Conservation (phyloP, 1,140 invertebrate species). For the Radopholus similis region DNA sequence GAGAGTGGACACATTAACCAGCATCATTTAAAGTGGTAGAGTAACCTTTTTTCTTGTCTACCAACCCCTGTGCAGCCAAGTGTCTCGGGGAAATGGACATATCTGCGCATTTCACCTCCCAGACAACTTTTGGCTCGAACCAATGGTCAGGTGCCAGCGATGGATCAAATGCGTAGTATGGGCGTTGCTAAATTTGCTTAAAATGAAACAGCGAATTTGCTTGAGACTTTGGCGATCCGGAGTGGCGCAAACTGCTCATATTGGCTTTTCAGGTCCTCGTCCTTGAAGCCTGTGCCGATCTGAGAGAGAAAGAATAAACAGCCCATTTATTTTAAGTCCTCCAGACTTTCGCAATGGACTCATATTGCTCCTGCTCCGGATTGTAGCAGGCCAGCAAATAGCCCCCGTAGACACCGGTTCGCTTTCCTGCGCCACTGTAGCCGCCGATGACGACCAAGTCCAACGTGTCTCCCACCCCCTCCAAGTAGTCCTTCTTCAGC, state of each 20-base stretch:
- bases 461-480: slow-evolving; percentile 86
- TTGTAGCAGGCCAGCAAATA: slow-evolving; percentile 96
- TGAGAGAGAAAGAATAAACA: slow-evolving; percentile 61
- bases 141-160: slow-evolving; percentile 82
- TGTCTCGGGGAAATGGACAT: slow-evolving; percentile 89
- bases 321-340: not conserved
- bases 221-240: slow-evolving; percentile 46
- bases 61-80: slow-evolving; percentile 79
- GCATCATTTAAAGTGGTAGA: not conserved
- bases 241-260: slow-evolving; percentile 74
- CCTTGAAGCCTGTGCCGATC: slow-evolving; percentile 95
- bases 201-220: not conserved
- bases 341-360: slow-evolving; percentile 79
- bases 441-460: slow-evolving; percentile 91
- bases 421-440: slow-evolving; percentile 86
- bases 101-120: slow-evolving; percentile 98
- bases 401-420: slow-evolving; percentile 88
- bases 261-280: slow-evolving; percentile 79
- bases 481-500: slow-evolving; percentile 94
- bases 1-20: slow-evolving; percentile 63
- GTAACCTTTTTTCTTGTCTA: slow-evolving; percentile 49
- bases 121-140: slow-evolving; percentile 75
- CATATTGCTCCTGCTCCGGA: slow-evolving; percentile 84
- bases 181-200: slow-evolving; percentile 68
- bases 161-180: slow-evolving; percentile 80